phyloP scores from a whole-genome alignment of 2,888 invertebrate species.

The Trichogramma dendrolimi region DNA sequence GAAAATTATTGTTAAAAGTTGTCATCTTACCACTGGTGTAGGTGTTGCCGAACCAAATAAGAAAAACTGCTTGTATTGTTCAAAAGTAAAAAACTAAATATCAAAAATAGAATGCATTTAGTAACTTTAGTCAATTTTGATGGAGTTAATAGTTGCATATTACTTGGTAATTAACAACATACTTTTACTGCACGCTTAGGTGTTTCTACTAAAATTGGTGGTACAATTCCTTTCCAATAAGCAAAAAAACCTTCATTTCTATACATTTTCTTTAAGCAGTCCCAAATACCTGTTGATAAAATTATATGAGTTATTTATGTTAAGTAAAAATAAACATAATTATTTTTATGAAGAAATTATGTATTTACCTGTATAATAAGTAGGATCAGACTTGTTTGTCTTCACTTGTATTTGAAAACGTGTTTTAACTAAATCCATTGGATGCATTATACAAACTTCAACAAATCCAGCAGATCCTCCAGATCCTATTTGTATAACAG shows the following conservation, averaged over 20 bases:
- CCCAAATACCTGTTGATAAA: constrained; percentile 69
- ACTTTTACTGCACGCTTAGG: constrained; percentile 90
- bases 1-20: not conserved
- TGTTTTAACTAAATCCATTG: constrained; percentile 89
- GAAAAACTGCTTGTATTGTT: constrained; percentile 85
- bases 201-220: constrained; percentile 90
- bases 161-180: constrained; percentile 29
- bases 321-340: constrained; percentile 4
- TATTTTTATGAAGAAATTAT: not conserved
- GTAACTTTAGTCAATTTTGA: not conserved
- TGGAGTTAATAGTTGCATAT: not conserved
- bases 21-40: constrained; percentile 67
- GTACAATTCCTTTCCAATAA: constrained; percentile 91
- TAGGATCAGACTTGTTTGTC: constrained; percentile 41
- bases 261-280: constrained; percentile 88
- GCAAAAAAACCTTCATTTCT: constrained; percentile 76
- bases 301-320: not conserved
- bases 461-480: constrained; percentile 89
- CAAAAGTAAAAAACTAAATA: constrained; percentile 81
- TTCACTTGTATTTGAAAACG: constrained; percentile 73
- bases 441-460: constrained; percentile 95
- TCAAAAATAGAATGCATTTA: constrained; percentile 22
- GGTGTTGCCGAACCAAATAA: constrained; percentile 72
- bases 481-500: constrained; percentile 76
- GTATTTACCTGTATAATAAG: constrained; percentile 47